Conservation (phyloP, 2,888 invertebrate species). For the Papilio protenor region DNA sequence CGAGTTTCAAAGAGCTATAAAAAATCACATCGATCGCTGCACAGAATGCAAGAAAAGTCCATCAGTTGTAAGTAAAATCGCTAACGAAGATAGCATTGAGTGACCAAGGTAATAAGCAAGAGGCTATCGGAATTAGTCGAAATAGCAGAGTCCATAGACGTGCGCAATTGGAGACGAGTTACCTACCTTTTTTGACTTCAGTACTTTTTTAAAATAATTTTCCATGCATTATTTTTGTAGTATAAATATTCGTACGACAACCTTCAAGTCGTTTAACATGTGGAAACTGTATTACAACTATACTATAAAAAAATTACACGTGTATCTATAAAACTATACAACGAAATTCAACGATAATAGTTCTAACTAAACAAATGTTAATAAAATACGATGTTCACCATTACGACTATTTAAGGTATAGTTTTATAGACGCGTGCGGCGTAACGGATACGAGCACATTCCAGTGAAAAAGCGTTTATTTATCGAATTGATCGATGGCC, state of each 20-base stretch:
- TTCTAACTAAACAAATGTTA: constrained; percentile 30
- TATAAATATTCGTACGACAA: neutral
- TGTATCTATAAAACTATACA: neutral
- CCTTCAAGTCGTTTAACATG: neutral
- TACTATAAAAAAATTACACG: neutral
- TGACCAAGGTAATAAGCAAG: too few species aligned
- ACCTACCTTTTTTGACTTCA: too few species aligned
- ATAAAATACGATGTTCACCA: constrained; percentile 26
- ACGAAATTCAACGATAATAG: neutral
- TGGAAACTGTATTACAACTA: neutral
- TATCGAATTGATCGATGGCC: constrained; percentile 41
- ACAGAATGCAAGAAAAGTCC: too few species aligned
- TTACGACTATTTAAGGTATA: constrained; percentile 35
- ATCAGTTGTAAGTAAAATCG: too few species aligned
- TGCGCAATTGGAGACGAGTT: too few species aligned
- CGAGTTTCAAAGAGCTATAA: neutral
- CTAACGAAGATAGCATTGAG: too few species aligned
- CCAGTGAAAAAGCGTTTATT: constrained; percentile 33
- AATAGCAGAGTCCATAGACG: too few species aligned
- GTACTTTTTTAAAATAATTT: too few species aligned
- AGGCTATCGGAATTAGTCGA: too few species aligned
- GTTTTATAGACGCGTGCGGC: constrained; percentile 22
- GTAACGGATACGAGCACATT: constrained; percentile 25
- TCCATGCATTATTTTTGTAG: neutral
- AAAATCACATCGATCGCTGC: too few species aligned